These are phyloP conservation scores for Idaea aversata DNA, from an alignment of 2,888 invertebrate genomes.

Conservation along the genomic window DNA sequence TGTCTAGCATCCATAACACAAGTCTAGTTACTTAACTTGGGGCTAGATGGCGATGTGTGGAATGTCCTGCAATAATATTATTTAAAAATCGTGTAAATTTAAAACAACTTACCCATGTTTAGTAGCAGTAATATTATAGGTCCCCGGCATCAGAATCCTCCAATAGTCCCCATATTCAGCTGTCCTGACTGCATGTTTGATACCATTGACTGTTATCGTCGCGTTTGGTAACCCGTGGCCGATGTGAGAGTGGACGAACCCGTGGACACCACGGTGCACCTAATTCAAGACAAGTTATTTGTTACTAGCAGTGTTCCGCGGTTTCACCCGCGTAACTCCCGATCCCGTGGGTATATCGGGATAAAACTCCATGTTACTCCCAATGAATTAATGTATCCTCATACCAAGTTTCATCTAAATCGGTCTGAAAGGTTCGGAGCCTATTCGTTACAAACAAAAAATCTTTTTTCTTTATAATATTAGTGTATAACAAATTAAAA, in stretches of 20 bases:
- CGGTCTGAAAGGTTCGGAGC: too few species aligned
- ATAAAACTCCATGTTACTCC: neutral
- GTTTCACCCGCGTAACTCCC: too few species aligned
- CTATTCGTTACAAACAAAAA: too few species aligned
- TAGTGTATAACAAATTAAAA: neutral
- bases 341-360: neutral
- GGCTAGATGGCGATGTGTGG: too few species aligned
- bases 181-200: constrained; percentile 85
- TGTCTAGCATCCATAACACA: too few species aligned
- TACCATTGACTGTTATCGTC: constrained; percentile 86
- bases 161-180: constrained; percentile 93
- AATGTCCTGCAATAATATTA: too few species aligned
- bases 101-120: constrained; percentile 81
- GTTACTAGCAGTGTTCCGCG: too few species aligned
- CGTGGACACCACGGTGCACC: constrained; percentile 92
- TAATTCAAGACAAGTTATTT: constrained; percentile 45
- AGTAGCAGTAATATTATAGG: constrained; percentile 88
- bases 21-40: too few species aligned
- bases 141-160: constrained; percentile 92
- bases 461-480: too few species aligned
- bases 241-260: constrained; percentile 91
- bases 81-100: neutral
- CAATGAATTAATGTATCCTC: too few species aligned
- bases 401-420: too few species aligned
- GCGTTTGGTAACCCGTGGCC: constrained; percentile 87